These are phyloP conservation scores for Myrmophylax atrothorax DNA, from an alignment of 2,113 vertebrate species.

Conservation along the genomic window DNA sequence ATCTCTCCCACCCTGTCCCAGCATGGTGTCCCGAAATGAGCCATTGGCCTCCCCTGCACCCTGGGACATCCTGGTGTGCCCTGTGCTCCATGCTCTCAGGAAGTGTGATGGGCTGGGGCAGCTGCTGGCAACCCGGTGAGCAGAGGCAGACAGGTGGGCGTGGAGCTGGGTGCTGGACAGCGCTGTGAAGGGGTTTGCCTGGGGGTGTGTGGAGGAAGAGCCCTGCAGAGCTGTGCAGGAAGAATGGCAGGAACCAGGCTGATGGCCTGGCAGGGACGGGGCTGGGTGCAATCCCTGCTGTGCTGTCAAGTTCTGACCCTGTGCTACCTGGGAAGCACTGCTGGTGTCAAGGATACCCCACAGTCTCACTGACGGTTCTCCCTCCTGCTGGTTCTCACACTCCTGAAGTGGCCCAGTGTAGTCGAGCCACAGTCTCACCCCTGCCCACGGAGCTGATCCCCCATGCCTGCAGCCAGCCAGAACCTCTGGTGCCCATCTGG, in stretches of 20 bases:
- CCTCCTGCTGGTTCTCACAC: not conserved
- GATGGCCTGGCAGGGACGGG: not conserved
- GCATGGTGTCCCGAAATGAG: fast-evolving
- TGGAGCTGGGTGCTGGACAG: not conserved
- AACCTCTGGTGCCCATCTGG: not conserved
- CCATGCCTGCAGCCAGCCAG: not conserved
- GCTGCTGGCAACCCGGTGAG: not conserved
- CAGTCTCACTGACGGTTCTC: fast-evolving
- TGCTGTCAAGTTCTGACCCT: not conserved
- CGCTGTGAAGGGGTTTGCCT: not conserved
- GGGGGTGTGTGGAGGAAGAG: not conserved
- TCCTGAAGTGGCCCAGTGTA: fast-evolving
- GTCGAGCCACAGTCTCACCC: fast-evolving
- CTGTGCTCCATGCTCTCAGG: fast-evolving
- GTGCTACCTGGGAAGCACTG: not conserved
- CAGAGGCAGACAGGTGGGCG: not conserved
- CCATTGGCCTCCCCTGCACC: not conserved
- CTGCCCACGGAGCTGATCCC: not conserved
- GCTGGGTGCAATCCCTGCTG: not conserved
- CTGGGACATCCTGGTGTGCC: not conserved
- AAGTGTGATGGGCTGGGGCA: fast-evolving
- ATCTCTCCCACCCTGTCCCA: fast-evolving
- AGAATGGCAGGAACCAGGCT: not conserved
- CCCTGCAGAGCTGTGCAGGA: not conserved
- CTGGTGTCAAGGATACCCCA: not conserved